These are phyloP conservation scores for Capreolus pygargus DNA, from an alignment of 2,113 vertebrate genomes.

Conservation along the genomic window DNA sequence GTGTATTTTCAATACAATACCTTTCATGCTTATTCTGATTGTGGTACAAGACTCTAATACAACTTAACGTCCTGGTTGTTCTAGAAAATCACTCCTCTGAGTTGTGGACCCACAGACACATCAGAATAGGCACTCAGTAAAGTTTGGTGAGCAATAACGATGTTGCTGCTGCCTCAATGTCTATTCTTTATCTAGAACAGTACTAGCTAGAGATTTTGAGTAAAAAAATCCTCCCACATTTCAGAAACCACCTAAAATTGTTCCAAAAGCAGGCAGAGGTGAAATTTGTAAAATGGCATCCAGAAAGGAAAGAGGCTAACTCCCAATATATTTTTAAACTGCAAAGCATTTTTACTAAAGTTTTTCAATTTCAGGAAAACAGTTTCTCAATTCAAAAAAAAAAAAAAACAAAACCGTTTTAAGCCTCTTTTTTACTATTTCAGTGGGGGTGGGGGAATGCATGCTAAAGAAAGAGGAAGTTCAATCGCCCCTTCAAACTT, in stretches of 20 bases:
- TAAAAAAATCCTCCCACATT: background rate
- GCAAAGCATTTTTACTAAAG: constrained; percentile 33
- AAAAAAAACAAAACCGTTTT: constrained; percentile 4
- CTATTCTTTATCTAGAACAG: background rate
- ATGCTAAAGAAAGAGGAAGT: constrained; percentile 68
- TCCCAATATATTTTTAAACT: background rate
- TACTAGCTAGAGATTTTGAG: background rate
- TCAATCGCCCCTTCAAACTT: constrained; percentile 43
- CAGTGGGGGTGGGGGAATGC: constrained; percentile 36
- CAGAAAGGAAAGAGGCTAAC: background rate
- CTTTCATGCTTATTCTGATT: background rate
- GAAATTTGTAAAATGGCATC: background rate
- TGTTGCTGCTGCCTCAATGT: background rate
- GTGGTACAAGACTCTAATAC: background rate
- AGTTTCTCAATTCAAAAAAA: constrained; percentile 45
- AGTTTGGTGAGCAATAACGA: background rate
- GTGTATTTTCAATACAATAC: background rate
- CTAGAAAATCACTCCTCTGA: background rate
- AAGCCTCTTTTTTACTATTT: constrained; percentile 32
- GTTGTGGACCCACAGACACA: background rate
- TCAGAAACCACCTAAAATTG: background rate
- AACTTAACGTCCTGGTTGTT: background rate
- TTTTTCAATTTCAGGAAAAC: constrained; percentile 52
- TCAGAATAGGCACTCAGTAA: background rate
- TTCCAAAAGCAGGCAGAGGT: constrained; percentile 18